Evolutionary conservation across 2,888 invertebrate genomes (phyloP).

Genomic region (Limnephilus rhombicus): DNA sequence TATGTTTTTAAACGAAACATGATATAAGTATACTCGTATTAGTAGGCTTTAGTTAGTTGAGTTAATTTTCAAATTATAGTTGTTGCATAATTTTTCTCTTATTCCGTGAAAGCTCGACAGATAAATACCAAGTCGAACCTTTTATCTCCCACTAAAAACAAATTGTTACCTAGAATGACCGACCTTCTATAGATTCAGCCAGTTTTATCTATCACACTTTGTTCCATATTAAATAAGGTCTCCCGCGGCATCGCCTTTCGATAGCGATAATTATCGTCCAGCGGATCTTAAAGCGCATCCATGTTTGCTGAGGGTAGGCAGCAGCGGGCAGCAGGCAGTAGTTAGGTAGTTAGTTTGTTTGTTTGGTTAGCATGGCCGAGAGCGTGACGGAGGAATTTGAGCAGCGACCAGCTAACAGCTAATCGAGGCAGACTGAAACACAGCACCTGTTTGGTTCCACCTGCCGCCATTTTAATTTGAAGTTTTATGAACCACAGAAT

Average conservation of each 20-base stretch:
- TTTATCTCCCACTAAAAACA: slow-evolving; percentile 10
- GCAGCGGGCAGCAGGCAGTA: neutral
- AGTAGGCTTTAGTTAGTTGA: neutral
- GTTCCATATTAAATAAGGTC: slow-evolving; percentile 9
- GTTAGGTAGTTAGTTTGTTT: slow-evolving; percentile 44
- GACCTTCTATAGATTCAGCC: slow-evolving; percentile 11
- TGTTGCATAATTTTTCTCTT: neutral
- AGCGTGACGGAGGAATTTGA: slow-evolving; percentile 59
- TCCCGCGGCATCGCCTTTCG: slow-evolving; percentile 31
- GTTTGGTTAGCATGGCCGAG: slow-evolving; percentile 12
- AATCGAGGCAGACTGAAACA: slow-evolving; percentile 51
- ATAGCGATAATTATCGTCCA: slow-evolving; percentile 35
- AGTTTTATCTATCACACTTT: slow-evolving; percentile 20
- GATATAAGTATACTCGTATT: too few relatives aligned
- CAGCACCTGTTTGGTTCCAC: slow-evolving; percentile 58
- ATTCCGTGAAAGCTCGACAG: neutral
- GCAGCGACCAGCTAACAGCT: slow-evolving; percentile 58
- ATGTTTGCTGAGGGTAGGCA: slow-evolving; percentile 29
- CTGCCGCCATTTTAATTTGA: slow-evolving; percentile 52
- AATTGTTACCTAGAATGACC: slow-evolving; percentile 10
- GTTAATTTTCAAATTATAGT: neutral
- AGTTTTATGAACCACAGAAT: slow-evolving; percentile 40
- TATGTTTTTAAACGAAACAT: neutral
- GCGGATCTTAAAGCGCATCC: slow-evolving; percentile 44
- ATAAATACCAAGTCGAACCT: neutral